Evolutionary conservation across 2,888 invertebrate genomes (phyloP).

Genomic region (Prosopocoilus inquinatus): DNA sequence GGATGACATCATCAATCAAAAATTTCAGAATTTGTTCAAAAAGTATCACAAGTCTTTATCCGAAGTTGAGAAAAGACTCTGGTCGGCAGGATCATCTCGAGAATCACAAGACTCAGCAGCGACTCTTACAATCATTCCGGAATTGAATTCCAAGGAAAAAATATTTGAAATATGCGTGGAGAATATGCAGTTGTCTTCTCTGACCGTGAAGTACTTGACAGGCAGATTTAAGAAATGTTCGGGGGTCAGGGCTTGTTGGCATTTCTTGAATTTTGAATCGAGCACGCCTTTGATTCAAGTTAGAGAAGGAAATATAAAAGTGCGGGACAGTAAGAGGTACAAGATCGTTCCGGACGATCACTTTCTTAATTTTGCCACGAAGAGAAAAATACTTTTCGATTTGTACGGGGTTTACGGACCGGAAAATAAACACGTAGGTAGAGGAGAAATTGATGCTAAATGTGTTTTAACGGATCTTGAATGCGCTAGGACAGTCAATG

Average conservation of each 20-base stretch:
- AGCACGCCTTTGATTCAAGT: slow-evolving; percentile 7
- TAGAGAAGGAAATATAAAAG: slow-evolving; percentile 1
- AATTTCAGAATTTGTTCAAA: no score
- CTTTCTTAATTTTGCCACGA: slow-evolving; percentile 15
- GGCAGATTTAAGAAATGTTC: slow-evolving; percentile 6
- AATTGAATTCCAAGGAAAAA: not conserved
- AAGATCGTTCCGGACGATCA: slow-evolving; percentile 13
- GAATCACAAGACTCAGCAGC: slow-evolving; percentile 1
- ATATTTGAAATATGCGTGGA: slow-evolving; percentile 19
- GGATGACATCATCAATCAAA: no score
- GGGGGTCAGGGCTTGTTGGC: slow-evolving; percentile 19
- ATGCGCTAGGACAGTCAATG: slow-evolving; percentile 2
- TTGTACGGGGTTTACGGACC: slow-evolving; percentile 8
- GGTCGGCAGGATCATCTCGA: slow-evolving; percentile 6
- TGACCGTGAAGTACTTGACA: slow-evolving; percentile 7
- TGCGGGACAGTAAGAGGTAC: slow-evolving; percentile 17
- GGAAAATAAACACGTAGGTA: slow-evolving; percentile 19
- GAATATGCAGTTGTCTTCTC: slow-evolving; percentile 12
- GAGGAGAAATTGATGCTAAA: slow-evolving; percentile 14
- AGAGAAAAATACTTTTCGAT: slow-evolving; percentile 13
- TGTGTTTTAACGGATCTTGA: slow-evolving; percentile 11
- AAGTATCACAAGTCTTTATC: no score
- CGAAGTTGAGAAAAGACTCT: not conserved
- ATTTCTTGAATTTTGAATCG: slow-evolving; percentile 20
- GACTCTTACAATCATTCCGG: not conserved